Base-by-base conservation (phyloP, 2,888 invertebrate species). In the Archips crataeganus region DNA sequence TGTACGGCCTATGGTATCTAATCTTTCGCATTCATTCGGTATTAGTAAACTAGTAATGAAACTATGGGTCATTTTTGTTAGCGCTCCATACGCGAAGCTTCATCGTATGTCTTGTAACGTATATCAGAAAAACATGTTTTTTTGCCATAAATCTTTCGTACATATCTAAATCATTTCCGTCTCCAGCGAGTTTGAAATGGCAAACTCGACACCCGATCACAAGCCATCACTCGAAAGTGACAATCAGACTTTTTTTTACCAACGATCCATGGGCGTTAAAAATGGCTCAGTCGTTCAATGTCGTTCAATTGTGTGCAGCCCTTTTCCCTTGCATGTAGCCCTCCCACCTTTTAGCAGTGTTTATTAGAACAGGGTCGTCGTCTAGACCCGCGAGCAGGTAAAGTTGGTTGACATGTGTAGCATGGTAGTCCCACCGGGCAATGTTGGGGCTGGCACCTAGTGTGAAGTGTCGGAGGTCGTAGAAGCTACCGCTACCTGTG, bases 371-470 rank as follows among this genome's bases (percentile, higher is more conserved):
- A 0, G 97, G 97, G 82, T 98, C 98, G 73, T 96, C 95, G 79
- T 98, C 98, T 61, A 99, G 96, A 0, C 98, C 97, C 54, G 97
- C 97, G 36, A 99, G 93, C 72, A 99, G 95, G 77, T 99, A 96
- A 77, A 99, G 95, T 86, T 99, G 99, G 94, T 99, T 99, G 36
- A 99, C 97, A 88, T 99, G 99, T 0, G 99, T 99, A 0, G 99
- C 98, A 92, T 99, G 99, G 90, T 99, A 99, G 88, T 99, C 99
- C 99, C 99, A 99, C 72, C 99, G 95, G 0, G 99, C 99, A 76
- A 99, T 95, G 90, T 99, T 99, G 0, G 98, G 98, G 39, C 98
- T 97, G 23, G 97, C 97, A 32, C 98, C 97, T 49, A 98, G 91
- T 0, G 98, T 98, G 84, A 99, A 96, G 89, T 99, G 99, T 13